These are phyloP conservation scores for Gasterosteus aculeatus DNA, from an alignment of 2,113 vertebrate species.

Conservation along the genomic window DNA sequence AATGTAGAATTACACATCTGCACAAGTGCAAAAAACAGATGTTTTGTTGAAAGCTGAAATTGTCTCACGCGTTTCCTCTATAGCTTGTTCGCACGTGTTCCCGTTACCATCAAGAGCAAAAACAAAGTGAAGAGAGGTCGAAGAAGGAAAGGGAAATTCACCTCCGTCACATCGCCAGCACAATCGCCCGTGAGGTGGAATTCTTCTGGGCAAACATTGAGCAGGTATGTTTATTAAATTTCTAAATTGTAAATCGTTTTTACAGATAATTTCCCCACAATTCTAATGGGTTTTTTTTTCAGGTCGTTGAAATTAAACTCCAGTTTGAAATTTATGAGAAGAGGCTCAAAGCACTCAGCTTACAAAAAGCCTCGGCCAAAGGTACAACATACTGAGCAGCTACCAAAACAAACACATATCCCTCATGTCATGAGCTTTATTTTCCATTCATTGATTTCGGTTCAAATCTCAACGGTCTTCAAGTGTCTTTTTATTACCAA, in stretches of 20 bases:
- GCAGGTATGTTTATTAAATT: conserved; percentile 78
- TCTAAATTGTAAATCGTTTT: neutral
- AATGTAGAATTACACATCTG: neutral
- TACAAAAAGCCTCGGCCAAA: conserved; percentile 84
- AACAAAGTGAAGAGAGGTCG: conserved; percentile 82
- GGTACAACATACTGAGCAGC: conserved; percentile 70
- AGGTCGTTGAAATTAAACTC: conserved; percentile 94
- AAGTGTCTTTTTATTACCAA: neutral
- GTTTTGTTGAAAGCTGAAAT: neutral
- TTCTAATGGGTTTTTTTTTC: neutral
- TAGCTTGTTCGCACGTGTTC: conserved; percentile 92
- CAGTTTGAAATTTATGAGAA: conserved; percentile 92
- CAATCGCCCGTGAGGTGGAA: conserved; percentile 90
- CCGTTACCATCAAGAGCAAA: conserved; percentile 89
- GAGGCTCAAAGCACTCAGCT: conserved; percentile 84
- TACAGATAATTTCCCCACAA: conserved; percentile 1
- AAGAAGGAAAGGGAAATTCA: conserved; percentile 87
- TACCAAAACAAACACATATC: neutral
- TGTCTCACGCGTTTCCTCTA: conserved; percentile 5
- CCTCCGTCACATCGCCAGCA: conserved; percentile 88
- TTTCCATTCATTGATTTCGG: neutral
- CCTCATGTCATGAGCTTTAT: neutral
- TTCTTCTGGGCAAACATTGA: conserved; percentile 95
- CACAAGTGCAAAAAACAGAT: neutral
- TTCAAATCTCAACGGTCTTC: neutral